Percentiles rank a stretch among this genome's conserved stretches.
Evolutionary conservation across 2,888 invertebrate genomes (phyloP).

Genomic region (Polydesmus complanatus): DNA sequence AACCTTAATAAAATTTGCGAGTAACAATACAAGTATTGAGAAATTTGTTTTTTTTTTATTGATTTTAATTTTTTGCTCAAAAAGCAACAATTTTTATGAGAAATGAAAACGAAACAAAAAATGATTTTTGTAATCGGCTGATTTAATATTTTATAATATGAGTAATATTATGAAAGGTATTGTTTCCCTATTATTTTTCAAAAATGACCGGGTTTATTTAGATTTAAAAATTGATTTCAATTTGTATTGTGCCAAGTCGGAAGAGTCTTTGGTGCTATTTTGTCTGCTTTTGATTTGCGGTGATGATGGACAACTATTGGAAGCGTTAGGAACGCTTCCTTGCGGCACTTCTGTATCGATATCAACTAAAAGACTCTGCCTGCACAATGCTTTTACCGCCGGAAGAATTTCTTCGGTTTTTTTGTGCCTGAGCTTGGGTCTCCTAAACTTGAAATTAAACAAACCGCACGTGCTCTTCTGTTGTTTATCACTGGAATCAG

Average conservation of each 20-base stretch:
- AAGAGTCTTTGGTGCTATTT: neutral
- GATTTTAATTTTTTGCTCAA: no score
- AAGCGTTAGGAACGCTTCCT: neutral
- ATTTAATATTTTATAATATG: no score
- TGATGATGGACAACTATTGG: constrained; percentile 12
- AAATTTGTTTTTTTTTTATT: no score
- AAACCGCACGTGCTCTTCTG: constrained; percentile 11
- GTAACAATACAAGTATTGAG: no score
- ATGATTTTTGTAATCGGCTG: no score
- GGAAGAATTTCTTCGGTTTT: constrained; percentile 1
- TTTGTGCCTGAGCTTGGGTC: constrained; percentile 13
- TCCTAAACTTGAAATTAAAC: constrained; percentile 12
- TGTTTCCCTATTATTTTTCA: no score
- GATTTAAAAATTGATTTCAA: constrained; percentile 6
- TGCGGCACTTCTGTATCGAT: constrained; percentile 1
- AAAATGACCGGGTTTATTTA: no score
- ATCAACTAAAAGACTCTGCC: constrained; percentile 15
- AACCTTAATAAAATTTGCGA: no score
- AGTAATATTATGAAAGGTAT: no score
- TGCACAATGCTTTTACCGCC: constrained; percentile 13
- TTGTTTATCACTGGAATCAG: constrained; percentile 1
- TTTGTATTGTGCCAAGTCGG: constrained; percentile 3
- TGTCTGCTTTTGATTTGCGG: constrained; percentile 9
- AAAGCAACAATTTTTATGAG: no score
- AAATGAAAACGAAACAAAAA: no score